phyloP scores from a whole-genome alignment of 2,797 vertebrate genomes.

The Perodicticus potto region DNA sequence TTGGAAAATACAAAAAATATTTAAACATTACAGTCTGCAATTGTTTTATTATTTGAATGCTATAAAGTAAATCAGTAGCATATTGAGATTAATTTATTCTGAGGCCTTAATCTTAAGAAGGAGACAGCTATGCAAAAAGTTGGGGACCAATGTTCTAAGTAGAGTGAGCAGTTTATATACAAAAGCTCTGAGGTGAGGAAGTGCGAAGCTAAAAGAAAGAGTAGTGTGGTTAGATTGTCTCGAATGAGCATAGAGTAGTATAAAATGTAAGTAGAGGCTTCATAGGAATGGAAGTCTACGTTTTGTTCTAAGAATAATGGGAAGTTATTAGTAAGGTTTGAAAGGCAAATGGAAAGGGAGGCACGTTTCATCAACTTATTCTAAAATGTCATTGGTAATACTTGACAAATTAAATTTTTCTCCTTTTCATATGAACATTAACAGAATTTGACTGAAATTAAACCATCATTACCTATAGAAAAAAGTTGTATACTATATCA shows the following conservation, averaged over 20 bases:
- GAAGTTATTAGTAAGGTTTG: not conserved
- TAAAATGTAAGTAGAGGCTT: slow-evolving; percentile 36
- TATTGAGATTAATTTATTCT: slow-evolving; percentile 56
- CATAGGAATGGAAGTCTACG: not conserved
- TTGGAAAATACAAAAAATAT: not conserved
- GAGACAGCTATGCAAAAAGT: not conserved
- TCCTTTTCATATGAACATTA: slow-evolving; percentile 29
- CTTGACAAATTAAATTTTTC: slow-evolving; percentile 27
- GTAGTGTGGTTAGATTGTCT: not conserved
- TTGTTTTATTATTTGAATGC: slow-evolving; percentile 47
- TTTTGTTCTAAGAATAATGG: slow-evolving; percentile 46
- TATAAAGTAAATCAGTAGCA: slow-evolving; percentile 29
- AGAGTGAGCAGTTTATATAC: not conserved
- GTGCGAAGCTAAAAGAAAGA: not conserved
- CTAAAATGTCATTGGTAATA: slow-evolving; percentile 12
- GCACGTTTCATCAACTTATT: not conserved
- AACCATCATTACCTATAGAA: slow-evolving; percentile 22
- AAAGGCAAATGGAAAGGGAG: slow-evolving; percentile 20
- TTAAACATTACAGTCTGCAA: not conserved
- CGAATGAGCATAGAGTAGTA: not conserved
- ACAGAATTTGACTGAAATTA: slow-evolving; percentile 31
- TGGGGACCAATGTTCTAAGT: not conserved
- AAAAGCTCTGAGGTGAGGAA: not conserved
- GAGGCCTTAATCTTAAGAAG: slow-evolving; percentile 23
- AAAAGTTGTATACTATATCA: not conserved